Evolutionary conservation across 1,140 invertebrate species (phyloP).

Genomic region (Wiebesia pumilae): DNA sequence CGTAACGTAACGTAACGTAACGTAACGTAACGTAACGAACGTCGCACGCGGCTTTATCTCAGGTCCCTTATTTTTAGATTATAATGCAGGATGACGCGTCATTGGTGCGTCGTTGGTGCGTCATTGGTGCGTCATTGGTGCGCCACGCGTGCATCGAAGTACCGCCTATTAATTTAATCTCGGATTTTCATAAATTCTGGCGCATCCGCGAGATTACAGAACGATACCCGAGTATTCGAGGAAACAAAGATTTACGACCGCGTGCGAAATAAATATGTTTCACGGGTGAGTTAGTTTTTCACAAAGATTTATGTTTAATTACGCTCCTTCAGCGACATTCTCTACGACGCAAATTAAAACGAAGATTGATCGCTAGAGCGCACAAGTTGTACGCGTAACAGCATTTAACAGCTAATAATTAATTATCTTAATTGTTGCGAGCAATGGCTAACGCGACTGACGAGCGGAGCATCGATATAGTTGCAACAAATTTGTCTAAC

Average conservation of each 20-base stretch:
- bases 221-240: background rate
- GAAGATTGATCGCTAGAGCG: constrained; percentile 2
- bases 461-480: background rate
- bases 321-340: constrained; percentile 2
- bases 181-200: constrained; percentile 45
- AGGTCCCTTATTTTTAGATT: constrained; percentile 47
- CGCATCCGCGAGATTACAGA: background rate
- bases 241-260: constrained; percentile 31
- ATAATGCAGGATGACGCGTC: constrained; percentile 8
- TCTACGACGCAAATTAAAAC: background rate
- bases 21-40: background rate
- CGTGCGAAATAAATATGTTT: constrained; percentile 18
- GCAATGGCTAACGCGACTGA: background rate
- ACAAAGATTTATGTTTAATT: constrained; percentile 19
- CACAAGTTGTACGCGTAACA: background rate
- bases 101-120: background rate
- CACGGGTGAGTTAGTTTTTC: background rate
- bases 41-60: constrained; percentile 27
- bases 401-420: background rate
- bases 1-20: constrained; percentile 5
- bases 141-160: background rate
- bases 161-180: constrained; percentile 47
- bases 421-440: background rate
- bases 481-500: background rate
- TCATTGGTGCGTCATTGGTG: no score